Evolutionary conservation across 2,797 vertebrate genomes (phyloP), one percentile per base, ranked within the genome.

Genomic region (Cercopithecus petaurista): DNA sequence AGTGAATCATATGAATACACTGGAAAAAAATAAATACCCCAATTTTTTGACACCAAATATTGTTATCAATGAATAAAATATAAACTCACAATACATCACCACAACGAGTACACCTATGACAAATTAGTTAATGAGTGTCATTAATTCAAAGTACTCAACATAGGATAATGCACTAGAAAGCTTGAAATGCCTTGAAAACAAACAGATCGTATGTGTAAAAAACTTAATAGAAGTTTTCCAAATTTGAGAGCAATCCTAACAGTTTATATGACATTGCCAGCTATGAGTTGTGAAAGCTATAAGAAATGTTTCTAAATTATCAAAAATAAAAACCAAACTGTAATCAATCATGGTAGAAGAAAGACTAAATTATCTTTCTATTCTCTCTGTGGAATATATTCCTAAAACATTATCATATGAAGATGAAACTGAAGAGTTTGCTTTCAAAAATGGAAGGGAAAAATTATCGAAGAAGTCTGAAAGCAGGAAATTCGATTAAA

Each of bases 141-240:
- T 90, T 67, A 79, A 83, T 88, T 79, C 52, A 85, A 88, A 96
- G 13, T 59, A 57, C 77, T 91, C 93, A 93, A 97, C 82, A 83
- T 57, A 82, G 70, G 64, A 64, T n/a, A 72, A 61, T 14, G 26
- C n/a, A 46, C 33, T 61, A 77, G 57, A 95, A 96, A 88, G 52
- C 21, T 72, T 50, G 67, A 64, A 95, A 82, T 77, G 28, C 21
- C 52, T 57, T 57, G 55, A 88, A 88, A 72, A 72, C 28, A 75
- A 82, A 92, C 22, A 94, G 30, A 90, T 80, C n/a, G 52, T 13
- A 80, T 41, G 84, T 26, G 17, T 8, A 73, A n/a, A 89, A 84
- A 43, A 17, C 4, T 73, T 90, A 46, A 57, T 13, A 80, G 12
- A 75, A 22, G 24, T 52, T 80, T 95, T 76, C 43, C 85, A 84